phyloP scores from a whole-genome alignment of 2,888 invertebrate species.

The Hemicrepidius hirtus region DNA sequence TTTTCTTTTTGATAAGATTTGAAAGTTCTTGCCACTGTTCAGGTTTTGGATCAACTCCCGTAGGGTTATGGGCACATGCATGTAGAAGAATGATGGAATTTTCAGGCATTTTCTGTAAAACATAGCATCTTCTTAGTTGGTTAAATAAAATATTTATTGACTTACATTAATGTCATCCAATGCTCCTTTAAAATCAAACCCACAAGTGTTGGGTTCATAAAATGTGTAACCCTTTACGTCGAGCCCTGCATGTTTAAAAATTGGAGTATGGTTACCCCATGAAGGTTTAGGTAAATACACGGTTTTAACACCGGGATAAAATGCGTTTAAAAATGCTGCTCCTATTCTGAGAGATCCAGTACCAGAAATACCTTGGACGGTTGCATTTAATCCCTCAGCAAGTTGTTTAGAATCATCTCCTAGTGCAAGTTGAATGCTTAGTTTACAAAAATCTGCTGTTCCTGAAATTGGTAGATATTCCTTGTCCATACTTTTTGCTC shows the following conservation, averaged over 20 bases:
- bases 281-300: constrained; percentile 94
- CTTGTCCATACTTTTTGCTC: constrained; percentile 84
- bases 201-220: constrained; percentile 94
- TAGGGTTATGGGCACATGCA: constrained; percentile 99
- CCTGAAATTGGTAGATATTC: constrained; percentile 97
- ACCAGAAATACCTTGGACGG: constrained; percentile 94
- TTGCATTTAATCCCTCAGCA: constrained; percentile 80
- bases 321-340: constrained; percentile 88
- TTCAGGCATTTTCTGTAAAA: constrained; percentile 92
- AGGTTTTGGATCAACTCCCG: constrained; percentile 92
- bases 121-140: no score
- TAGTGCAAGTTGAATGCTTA: constrained; percentile 91
- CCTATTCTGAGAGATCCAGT: constrained; percentile 98
- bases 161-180: constrained; percentile 90
- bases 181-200: constrained; percentile 93
- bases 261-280: constrained; percentile 98
- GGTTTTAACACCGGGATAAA: constrained; percentile 86
- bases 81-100: constrained; percentile 93
- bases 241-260: constrained; percentile 92
- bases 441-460: constrained; percentile 86
- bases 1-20: constrained; percentile 84
- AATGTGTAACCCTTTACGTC: constrained; percentile 93
- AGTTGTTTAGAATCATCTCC: constrained; percentile 84
- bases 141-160: constrained; percentile 56
- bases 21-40: constrained; percentile 95